A percentile compares a stretch with the other conserved stretches of the same genome.
These are phyloP conservation scores for Gadopsis marmoratus DNA, from an alignment of 2,797 vertebrate genomes.

Conservation along the genomic window DNA sequence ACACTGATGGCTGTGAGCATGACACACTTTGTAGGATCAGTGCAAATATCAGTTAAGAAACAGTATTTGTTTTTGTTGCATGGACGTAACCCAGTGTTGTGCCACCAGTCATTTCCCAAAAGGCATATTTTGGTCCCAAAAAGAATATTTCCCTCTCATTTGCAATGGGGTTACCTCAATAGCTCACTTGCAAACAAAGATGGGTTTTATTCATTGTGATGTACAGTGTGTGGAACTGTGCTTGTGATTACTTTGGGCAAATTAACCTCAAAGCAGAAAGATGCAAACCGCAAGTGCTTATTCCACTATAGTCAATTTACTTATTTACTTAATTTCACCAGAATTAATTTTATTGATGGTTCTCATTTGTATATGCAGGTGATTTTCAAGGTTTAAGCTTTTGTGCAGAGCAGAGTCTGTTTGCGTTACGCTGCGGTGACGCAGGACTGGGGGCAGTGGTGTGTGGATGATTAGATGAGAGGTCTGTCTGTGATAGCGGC, in stretches of 20 bases:
- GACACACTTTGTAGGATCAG: neutral
- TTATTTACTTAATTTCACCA: neutral
- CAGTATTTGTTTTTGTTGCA: neutral
- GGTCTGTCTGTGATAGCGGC: constrained; percentile 72
- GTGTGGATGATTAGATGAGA: constrained; percentile 72
- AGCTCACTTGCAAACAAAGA: neutral
- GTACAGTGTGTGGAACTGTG: neutral
- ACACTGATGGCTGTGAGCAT: neutral
- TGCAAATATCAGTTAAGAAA: neutral
- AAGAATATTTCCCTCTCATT: neutral
- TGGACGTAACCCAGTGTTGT: neutral
- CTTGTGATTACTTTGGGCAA: neutral
- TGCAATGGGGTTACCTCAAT: neutral
- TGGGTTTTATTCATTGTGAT: neutral
- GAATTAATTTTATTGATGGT: neutral
- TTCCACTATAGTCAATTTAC: neutral
- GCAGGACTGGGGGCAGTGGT: constrained; percentile 47
- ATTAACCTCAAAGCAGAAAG: neutral
- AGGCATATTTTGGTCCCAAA: neutral
- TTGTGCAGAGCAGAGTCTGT: constrained; percentile 8
- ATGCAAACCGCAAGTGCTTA: constrained; percentile 4
- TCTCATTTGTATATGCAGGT: neutral
- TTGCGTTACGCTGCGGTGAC: constrained; percentile 35
- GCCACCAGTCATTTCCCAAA: neutral
- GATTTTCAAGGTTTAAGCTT: constrained; percentile 7